These are phyloP conservation scores for Drosophila cognata DNA, from an alignment of 2,888 invertebrate genomes.

Conservation along the genomic window DNA sequence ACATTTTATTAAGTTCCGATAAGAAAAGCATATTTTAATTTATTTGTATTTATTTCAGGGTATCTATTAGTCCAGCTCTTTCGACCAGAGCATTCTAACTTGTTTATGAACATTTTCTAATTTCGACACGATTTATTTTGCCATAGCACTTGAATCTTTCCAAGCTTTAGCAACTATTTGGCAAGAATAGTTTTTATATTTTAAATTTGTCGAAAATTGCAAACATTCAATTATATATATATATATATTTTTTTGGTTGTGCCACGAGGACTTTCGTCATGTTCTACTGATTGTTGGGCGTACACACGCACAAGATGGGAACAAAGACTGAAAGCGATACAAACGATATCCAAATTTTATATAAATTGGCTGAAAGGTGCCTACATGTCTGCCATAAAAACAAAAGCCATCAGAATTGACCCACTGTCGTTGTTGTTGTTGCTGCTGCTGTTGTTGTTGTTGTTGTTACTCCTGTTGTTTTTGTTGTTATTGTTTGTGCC, in stretches of 20 bases:
- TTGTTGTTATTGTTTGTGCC: conserved; percentile 27
- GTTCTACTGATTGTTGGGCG: conserved; percentile 20
- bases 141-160: background rate
- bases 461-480: conserved; percentile 36
- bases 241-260: background rate
- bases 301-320: conserved; percentile 6
- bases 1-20: background rate
- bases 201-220: conserved; percentile 4
- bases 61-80: background rate
- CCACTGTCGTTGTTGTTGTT: conserved; percentile 52
- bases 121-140: background rate
- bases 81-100: background rate
- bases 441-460: conserved; percentile 32
- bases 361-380: conserved; percentile 76
- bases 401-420: conserved; percentile 75
- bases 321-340: conserved; percentile 17
- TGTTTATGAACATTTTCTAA: background rate
- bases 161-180: conserved; percentile 14
- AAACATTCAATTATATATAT: conserved; percentile 44
- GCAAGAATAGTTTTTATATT: conserved; percentile 7
- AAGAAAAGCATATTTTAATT: background rate
- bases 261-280: conserved; percentile 19
- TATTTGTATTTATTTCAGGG: background rate
- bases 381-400: conserved; percentile 81
- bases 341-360: conserved; percentile 47